phyloP scores from a whole-genome alignment of 2,113 vertebrate species.

The Podiceps cristatus region DNA sequence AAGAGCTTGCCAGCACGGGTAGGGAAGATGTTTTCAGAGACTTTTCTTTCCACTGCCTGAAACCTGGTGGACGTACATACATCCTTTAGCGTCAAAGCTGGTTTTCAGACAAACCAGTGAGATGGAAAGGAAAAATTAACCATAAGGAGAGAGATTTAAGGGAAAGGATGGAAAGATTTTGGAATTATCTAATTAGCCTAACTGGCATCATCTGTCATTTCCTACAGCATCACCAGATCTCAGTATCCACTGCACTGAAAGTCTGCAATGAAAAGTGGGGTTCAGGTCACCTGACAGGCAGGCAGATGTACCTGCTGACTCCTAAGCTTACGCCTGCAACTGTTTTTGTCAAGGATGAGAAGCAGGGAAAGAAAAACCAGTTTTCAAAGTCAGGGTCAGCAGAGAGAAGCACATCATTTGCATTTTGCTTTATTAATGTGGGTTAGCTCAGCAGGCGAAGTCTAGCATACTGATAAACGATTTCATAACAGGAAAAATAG shows the following conservation, averaged over 20 bases:
- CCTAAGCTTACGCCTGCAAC: not conserved
- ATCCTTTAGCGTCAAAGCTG: not conserved
- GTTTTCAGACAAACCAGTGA: not conserved
- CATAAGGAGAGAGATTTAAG: not conserved
- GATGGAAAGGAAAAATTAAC: not conserved
- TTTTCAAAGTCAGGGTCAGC: conserved; percentile 37
- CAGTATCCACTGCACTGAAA: not conserved
- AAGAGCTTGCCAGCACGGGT: not conserved
- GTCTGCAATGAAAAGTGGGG: not conserved
- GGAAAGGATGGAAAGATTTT: not conserved
- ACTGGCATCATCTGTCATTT: not conserved
- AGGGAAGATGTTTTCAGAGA: not conserved
- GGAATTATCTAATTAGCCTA: not conserved
- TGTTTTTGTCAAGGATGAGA: not conserved
- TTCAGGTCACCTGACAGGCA: not conserved
- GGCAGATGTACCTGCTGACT: conserved; percentile 2
- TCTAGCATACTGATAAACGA: conserved; percentile 2
- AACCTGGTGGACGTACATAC: not conserved
- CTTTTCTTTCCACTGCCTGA: not conserved
- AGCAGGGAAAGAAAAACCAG: not conserved
- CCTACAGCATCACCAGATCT: not conserved
- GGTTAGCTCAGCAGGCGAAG: not conserved
- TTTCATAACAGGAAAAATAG: conserved; percentile 1
- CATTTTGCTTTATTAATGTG: conserved; percentile 31
- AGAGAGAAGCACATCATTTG: conserved; percentile 12